Evolutionary conservation across 2,797 vertebrate species (phyloP), one percentile per base, ranked within the genome.

Genomic region (Myotis myotis): DNA sequence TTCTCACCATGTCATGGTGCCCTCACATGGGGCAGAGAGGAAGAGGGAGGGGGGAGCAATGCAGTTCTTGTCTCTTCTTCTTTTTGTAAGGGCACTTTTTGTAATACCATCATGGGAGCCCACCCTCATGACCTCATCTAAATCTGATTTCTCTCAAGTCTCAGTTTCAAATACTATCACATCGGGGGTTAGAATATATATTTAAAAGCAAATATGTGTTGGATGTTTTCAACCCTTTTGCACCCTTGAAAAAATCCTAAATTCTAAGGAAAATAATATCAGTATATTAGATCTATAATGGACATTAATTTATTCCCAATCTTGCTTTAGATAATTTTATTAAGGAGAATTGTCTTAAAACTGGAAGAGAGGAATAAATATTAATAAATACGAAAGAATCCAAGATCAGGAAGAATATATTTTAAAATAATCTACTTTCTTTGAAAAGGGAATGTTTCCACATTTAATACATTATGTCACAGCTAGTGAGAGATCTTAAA

Each of bases 261-360:
- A 66, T 78, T 66, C 33, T 41, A 78, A 68, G 68, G 30, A 94
- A 83, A 96, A 36, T 19, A 49, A 75, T 72, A 6, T 71, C 64
- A 44, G 22, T 66, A 76, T 55, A 91, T 93, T 91, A 93, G 36
- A 70, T 86, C 57, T 83, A 33, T 49, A 62, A 72, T 49, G 11
- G 23, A 66, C 2, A 23, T 22, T 16, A 30, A 44, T 84, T 97
- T 89, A 78, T 66, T 38, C 3, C 36, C 25, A 82, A 4, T 49
- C 44, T 13, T 80, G 9, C 15, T 92, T 90, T 76, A 66, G 57
- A 2, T 53, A 55, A 79, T 82, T 75, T 22, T 19, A 15, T 49
- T 38, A 80, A 80, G 53, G 44, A 89, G 30, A 80, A 68, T 86
- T 83, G 57, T 89, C 41, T 87, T 84, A 78, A 93, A 87, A 55